phyloP scores from a whole-genome alignment of 2,113 vertebrate genomes.

The Riparia riparia region DNA sequence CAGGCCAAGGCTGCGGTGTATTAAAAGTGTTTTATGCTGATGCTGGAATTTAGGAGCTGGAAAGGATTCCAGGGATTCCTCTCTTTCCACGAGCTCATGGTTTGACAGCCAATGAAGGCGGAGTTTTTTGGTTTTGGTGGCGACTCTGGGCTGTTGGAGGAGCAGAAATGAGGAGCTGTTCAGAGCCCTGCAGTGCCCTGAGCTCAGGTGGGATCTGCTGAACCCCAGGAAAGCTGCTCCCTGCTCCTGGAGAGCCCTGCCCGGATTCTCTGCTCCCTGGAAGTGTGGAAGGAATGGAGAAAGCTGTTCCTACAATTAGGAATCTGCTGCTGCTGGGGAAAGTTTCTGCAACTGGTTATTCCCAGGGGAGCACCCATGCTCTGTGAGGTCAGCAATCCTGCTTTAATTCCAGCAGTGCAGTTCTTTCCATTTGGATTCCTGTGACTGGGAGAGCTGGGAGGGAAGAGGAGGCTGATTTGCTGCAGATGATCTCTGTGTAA shows the following conservation, averaged over 20 bases:
- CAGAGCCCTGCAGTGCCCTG: background rate
- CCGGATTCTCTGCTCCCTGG: accelerated
- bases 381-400: background rate
- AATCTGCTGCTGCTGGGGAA: background rate
- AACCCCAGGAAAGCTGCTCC: background rate
- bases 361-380: accelerated
- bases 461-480: background rate
- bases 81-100: background rate
- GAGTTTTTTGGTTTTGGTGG: background rate
- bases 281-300: background rate
- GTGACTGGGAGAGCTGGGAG: background rate
- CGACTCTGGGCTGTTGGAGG: background rate
- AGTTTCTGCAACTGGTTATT: background rate
- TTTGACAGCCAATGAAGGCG: background rate
- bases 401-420: background rate
- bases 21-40: background rate
- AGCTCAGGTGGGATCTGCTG: background rate
- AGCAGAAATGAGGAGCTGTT: background rate
- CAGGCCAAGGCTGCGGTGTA: background rate
- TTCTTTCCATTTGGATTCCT: background rate
- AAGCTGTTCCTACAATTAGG: accelerated
- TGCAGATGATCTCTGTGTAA: background rate
- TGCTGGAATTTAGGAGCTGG: background rate
- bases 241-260: background rate
- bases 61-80: background rate